Evolutionary conservation across 2,888 invertebrate species (phyloP), one percentile per base, ranked within the genome.

Genomic region (Nomada ruficornis): DNA sequence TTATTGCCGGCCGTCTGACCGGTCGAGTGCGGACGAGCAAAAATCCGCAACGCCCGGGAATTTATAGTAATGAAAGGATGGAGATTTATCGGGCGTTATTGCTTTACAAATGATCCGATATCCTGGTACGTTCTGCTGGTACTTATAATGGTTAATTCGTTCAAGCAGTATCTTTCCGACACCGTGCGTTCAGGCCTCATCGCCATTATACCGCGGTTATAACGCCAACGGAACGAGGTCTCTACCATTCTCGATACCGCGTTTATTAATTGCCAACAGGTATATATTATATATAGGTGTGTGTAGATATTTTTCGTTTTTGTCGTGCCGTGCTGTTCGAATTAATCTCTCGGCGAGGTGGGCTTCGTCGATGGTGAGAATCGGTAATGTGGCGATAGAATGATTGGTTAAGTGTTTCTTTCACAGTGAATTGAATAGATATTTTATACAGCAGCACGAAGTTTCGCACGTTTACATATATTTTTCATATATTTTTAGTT

Each of bases 61-160:
- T 90, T 90, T 88, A 89, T 89, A 86, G 88, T 89, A 89, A 90
- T 90, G 86, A 90, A 90, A 88, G 87, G 80, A 85, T 77, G 86
- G 86, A 85, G 86, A 90, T 90, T 90, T 88, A 90, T 90, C 85
- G 89, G 70, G 70, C 84, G 77, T 89, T 88, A 77, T 71, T 80
- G 82, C 83, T 71, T 84, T 88, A 88, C 87, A 90, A 90, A 90
- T 87, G 85, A 82, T 88, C 81, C 89, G 85, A 88, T 86, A 88
- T 77, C 71, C 85, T 74, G 76, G 79, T 76, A 82, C 80, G 79
- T 73, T 81, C 63, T 62, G 69, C 64, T 77, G 74, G 76, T 84
- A 81, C 83, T 84, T 82, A 82, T 85, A 88, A 88, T 86, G 82
- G 83, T 88, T 88, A 86, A 89, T 87, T 89, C 83, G 85, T 89